Evolutionary conservation across 1,140 invertebrate genomes (phyloP), one percentile per base, ranked within the genome.

Genomic region (Odontomachus brunneus): DNA sequence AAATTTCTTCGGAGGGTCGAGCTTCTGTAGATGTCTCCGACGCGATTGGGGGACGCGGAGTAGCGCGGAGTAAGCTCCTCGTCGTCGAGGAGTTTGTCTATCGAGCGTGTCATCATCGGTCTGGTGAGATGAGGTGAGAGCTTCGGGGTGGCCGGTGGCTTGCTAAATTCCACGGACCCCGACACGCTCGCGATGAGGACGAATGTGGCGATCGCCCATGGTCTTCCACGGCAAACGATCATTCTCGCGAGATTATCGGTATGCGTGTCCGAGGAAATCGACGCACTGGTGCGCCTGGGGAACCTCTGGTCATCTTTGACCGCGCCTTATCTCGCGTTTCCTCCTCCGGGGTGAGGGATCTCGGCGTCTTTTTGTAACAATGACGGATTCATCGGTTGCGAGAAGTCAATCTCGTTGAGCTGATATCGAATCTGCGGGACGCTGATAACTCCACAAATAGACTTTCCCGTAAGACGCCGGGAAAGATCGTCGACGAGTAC

Each of bases 241-340:
- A 88, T 87, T 11, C 26, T 82, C 11, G 4, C 19, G 14, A 4
- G 38, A 44, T n/a, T 48, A 75, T 48, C 9, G 73, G 74, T 38
- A 38, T n/a, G 14, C 63, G 60, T 9, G 38, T 24, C 11, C 26
- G n/a, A 59, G n/a, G 24, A 69, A 12, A 51, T 17, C 44, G 88
- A 57, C 85, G 83, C 60, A 63, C 57, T 80, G 75, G 51, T 80
- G 75, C 26, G 22, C 33, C 26, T 2, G 7, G 38, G 48, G 33
- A 38, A 66, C 57, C 38, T 1, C 44, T 19, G 48, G 14, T 44
- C 69, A 72, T 71, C 85, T 89, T 76, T 85, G 72, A 85, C 69
- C 85, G 49, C 49, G 5, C 26, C 51, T 85, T 87, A 90, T 89
- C 88, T 73, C 9, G 11, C 12, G 17, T 29, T 63, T 17, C 33